Conservation (phyloP, 2,113 vertebrate genomes). For the Furnarius figulus region DNA sequence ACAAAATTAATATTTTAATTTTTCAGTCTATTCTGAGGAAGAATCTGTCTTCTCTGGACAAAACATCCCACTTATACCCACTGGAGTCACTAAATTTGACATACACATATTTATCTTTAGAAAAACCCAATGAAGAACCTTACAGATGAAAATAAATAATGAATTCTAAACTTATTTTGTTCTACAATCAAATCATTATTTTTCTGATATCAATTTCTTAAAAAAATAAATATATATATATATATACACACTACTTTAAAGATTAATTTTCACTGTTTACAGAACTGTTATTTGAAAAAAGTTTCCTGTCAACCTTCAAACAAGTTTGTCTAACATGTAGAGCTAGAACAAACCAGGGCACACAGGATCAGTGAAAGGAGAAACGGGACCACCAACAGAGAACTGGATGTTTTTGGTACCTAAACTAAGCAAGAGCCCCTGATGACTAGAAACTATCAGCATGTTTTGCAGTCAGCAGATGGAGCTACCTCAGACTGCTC, state of each 20-base stretch:
- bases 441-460: fast-evolving
- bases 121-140: background rate
- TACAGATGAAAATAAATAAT: background rate
- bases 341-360: background rate
- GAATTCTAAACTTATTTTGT: background rate
- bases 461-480: background rate
- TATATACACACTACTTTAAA: background rate
- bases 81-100: background rate
- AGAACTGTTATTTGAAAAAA: background rate
- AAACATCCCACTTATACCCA: background rate
- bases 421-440: background rate
- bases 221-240: background rate
- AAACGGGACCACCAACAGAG: background rate
- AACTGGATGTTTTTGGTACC: background rate
- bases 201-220: background rate
- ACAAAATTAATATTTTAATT: background rate
- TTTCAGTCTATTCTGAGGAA: background rate
- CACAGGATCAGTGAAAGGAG: background rate
- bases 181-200: background rate
- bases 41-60: background rate
- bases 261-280: background rate
- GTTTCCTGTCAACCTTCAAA: background rate
- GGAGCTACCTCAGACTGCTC: background rate
- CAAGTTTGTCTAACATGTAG: background rate
- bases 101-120: background rate